Conservation (phyloP, 2,113 vertebrate species). For the Pterophyllum scalare region DNA sequence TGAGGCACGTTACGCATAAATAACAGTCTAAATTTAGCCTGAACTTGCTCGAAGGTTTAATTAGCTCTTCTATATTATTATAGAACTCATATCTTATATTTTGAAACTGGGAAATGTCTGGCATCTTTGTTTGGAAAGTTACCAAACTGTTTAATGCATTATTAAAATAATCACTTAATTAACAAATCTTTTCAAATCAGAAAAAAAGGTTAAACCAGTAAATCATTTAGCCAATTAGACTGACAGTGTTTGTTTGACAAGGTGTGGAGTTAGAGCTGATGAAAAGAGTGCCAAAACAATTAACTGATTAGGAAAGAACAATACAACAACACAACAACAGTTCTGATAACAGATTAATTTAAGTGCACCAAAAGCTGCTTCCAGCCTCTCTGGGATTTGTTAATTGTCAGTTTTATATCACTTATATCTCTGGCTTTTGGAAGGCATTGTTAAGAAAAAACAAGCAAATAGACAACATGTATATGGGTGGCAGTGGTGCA, state of each 20-base stretch:
- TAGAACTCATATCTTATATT: neutral
- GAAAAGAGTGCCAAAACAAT: neutral
- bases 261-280: neutral
- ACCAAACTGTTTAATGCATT: neutral
- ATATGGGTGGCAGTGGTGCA: too few relatives aligned
- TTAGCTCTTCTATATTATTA: neutral
- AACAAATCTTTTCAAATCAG: neutral
- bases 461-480: slow-evolving; percentile 1
- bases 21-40: neutral
- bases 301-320: slow-evolving; percentile 10
- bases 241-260: slow-evolving; percentile 1
- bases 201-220: neutral
- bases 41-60: slow-evolving; percentile 1
- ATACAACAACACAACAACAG: neutral
- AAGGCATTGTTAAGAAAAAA: neutral
- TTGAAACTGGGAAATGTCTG: neutral
- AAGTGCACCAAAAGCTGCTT: neutral
- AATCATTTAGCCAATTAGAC: neutral
- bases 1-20: neutral
- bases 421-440: neutral
- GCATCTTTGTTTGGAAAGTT: neutral
- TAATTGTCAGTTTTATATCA: neutral
- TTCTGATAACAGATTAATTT: neutral
- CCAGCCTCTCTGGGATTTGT: neutral
- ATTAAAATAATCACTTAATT: neutral